Percentiles rank a stretch among this genome's conserved stretches.
Evolutionary conservation across 2,888 invertebrate species (phyloP).

Genomic region (Noctua comes): DNA sequence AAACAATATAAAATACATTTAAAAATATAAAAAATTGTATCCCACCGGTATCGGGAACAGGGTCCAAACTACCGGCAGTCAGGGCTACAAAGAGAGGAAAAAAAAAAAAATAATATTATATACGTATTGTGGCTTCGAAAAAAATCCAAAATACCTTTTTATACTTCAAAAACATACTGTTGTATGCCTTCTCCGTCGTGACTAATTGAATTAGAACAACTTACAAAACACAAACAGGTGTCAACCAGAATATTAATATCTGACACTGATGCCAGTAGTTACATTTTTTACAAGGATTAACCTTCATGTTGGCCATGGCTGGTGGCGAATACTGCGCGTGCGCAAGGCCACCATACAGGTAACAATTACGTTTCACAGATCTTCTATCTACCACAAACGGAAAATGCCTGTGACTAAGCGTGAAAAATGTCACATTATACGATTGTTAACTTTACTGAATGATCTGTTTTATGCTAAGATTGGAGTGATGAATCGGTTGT

Average conservation of each 20-base stretch:
- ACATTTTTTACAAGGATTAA: conserved; percentile 60
- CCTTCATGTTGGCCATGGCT: conserved; percentile 61
- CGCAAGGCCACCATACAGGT: conserved; percentile 52
- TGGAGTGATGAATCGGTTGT: too few relatives aligned
- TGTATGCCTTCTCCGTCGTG: conserved; percentile 2
- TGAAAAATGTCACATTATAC: conserved; percentile 44
- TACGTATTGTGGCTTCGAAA: too few relatives aligned
- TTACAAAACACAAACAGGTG: conserved; percentile 26
- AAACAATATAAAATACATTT: too few relatives aligned
- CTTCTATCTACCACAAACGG: conserved; percentile 41
- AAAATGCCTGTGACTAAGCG: conserved; percentile 49
- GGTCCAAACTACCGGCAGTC: too few relatives aligned
- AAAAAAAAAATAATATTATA: too few relatives aligned
- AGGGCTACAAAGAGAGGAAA: too few relatives aligned
- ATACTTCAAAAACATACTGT: not conserved
- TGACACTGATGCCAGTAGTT: conserved; percentile 37
- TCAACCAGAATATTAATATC: conserved; percentile 46
- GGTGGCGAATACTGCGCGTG: conserved; percentile 53
- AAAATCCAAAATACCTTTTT: not conserved
- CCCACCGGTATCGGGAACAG: too few relatives aligned
- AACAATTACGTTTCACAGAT: conserved; percentile 56
- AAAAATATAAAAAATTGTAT: too few relatives aligned
- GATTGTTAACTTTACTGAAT: conserved; percentile 26
- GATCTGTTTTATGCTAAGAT: conserved; percentile 13
- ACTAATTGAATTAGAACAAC: conserved; percentile 39